Percentiles rank a stretch among this genome's conserved stretches.
Evolutionary conservation across 2,113 vertebrate species (phyloP).

Genomic region (Phalacrocorax brasilianus): DNA sequence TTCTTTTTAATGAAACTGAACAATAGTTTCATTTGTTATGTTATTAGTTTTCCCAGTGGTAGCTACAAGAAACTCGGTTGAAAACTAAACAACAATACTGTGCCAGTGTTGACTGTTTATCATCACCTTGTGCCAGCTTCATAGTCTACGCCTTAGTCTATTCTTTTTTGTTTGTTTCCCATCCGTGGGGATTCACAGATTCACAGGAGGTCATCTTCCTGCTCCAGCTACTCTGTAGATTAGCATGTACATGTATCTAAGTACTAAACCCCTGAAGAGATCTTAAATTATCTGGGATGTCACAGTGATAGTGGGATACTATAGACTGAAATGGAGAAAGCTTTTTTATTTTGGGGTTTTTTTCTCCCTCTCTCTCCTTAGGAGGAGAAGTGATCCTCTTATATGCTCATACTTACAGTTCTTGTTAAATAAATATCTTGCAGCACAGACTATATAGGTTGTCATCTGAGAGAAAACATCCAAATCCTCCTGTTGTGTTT

Average conservation of each 20-base stretch:
- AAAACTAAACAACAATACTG: slow-evolving; percentile 34
- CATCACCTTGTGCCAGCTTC: slow-evolving; percentile 50
- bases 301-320: not conserved
- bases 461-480: not conserved
- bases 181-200: not conserved
- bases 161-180: slow-evolving; percentile 6
- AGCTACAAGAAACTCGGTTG: slow-evolving; percentile 46
- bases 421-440: slow-evolving; percentile 10
- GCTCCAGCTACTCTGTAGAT: slow-evolving; percentile 12
- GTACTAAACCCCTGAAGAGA: not conserved
- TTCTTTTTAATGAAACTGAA: slow-evolving; percentile 82
- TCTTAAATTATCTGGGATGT: not conserved
- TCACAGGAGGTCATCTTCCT: not conserved
- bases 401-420: not conserved
- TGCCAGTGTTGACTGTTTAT: slow-evolving; percentile 68
- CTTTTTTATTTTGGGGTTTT: no score
- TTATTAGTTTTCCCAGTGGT: slow-evolving; percentile 76
- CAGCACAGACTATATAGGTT: not conserved
- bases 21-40: slow-evolving; percentile 78
- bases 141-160: slow-evolving; percentile 8
- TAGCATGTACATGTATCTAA: not conserved
- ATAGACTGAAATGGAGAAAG: not conserved
- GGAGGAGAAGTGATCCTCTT: not conserved
- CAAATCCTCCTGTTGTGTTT: slow-evolving; percentile 47
- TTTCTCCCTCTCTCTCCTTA: not conserved